Evolutionary conservation across 2,113 vertebrate species (phyloP), one percentile per base, ranked within the genome.

Genomic region (Dasyornis broadbenti): DNA sequence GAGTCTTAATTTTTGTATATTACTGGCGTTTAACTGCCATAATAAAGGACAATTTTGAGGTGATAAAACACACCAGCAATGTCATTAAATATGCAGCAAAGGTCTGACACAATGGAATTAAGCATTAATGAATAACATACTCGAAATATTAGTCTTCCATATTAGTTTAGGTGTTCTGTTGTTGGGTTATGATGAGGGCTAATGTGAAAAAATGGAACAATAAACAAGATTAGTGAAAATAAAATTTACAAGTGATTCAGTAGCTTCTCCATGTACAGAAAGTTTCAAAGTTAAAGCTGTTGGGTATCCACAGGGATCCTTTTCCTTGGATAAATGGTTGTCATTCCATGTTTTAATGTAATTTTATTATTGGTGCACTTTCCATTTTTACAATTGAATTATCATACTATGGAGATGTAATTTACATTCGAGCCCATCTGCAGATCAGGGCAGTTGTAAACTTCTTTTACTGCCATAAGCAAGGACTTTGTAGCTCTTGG

Each of bases 11-110:
- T 96, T 91, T 95, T 90, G 53, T 68, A 30, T 81, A 89, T 84
- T 91, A 84, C 71, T 83, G 82, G 77, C 84, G 68, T 92, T 95
- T 93, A 95, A 73, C 49, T 94, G 88, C 76, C 81, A 40, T 93
- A 96, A 95, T 96, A 91, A 97, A 97, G 95, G 91, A 49, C 86
- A 95, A 69, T 90, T 89, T 83, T 76, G 78, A 78, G 90, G 59
- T 96, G 91, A 96, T 96, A 89, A 96, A 95, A 93, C 52, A 33
- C 66, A 44, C 64, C 2, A 40, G 92, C 83, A 54, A 61, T 75
- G 80, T 56, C 83, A 71, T 68, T 94, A 97, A 96, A 92, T 69
- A 56, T 59, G 89, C 83, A 79, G 61, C 79, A 87, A 71, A 91
- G 90, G 56, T 97, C 77, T 31, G 31, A 35, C 57, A 85, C 50